phyloP scores from a whole-genome alignment of 2,113 vertebrate genomes.

The Nestor notabilis region DNA sequence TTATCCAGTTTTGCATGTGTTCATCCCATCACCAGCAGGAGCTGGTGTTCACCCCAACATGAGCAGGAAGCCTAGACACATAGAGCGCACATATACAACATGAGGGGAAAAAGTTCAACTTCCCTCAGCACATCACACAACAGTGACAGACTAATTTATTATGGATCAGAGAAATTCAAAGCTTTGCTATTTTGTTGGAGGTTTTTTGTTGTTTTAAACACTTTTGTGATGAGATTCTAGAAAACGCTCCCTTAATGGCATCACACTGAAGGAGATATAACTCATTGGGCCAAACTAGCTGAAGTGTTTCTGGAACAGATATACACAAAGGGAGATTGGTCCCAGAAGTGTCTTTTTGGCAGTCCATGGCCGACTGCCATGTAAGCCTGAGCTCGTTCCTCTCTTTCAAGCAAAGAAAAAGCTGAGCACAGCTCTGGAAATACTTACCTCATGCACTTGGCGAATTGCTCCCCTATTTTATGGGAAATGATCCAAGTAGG shows the following conservation, averaged over 20 bases:
- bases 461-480: slow-evolving; percentile 79
- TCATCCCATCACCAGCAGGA: background rate
- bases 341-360: slow-evolving; percentile 45
- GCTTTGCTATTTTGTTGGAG: background rate
- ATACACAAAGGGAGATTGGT: background rate
- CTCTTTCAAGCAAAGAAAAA: slow-evolving; percentile 59
- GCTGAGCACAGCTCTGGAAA: slow-evolving; percentile 73
- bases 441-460: slow-evolving; percentile 77
- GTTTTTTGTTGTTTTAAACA: background rate
- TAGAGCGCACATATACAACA: fast-evolving
- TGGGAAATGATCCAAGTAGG: slow-evolving; percentile 84
- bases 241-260: background rate
- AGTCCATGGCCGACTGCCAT: slow-evolving; percentile 20
- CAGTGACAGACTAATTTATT: background rate
- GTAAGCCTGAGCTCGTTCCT: background rate
- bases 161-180: background rate
- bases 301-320: slow-evolving; percentile 18
- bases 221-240: background rate
- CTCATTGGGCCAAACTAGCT: background rate
- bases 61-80: background rate
- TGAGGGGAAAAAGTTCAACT: background rate
- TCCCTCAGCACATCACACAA: background rate
- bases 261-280: background rate
- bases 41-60: background rate
- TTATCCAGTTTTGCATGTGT: background rate